Base-by-base conservation (phyloP, 2,113 vertebrate genomes). In the Oreochromis tanganicae region DNA sequence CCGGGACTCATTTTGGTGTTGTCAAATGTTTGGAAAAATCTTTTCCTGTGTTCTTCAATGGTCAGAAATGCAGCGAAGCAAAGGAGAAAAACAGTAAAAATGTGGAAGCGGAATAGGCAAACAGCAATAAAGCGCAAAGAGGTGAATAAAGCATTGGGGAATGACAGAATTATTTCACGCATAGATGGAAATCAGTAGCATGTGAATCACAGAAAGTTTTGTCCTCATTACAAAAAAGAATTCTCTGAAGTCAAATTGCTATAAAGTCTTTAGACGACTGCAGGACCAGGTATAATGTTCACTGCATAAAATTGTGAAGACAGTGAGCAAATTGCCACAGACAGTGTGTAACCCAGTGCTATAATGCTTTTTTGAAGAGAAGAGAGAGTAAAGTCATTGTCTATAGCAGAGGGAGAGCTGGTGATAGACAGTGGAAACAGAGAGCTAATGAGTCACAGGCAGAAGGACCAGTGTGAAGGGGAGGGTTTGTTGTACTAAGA, bases 81-180 rank as follows among this genome's bases (percentile, higher is more conserved):
- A 7, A 10, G 16, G 3, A 32, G 27, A 27, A 32, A 78, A 32
- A 78, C 9, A 52, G 50, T 78, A 78, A 78, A 78, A 78, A 78
- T 52, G 73, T 13, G 27, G 46, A 52, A 52, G 19, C 11, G 4
- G 8, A 34, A 43, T 61, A 14, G 21, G 9, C 32, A 66, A 79
- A 88, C 24, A 14, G 32, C 16, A 43, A 71, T 59, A 38, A 54
- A 46, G 54, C 9, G 14, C 54, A 12, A 75, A 66, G 59, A 56
- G 16, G 61, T 46, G 5, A 88, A 59, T 71, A 88, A 52, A 80
- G 36, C 85, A 61, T 12, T 29, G 54, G 66, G 17, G 50, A 41
- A 89, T 87, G 50, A 34, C 66, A 66, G 59, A 88, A 29, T 16
- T 34, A 88, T 90, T 83, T 89, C 80, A 89, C 79, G 57, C 80